These are phyloP conservation scores for Nesidiocoris tenuis DNA, from an alignment of 2,888 invertebrate species.

Conservation along the genomic window DNA sequence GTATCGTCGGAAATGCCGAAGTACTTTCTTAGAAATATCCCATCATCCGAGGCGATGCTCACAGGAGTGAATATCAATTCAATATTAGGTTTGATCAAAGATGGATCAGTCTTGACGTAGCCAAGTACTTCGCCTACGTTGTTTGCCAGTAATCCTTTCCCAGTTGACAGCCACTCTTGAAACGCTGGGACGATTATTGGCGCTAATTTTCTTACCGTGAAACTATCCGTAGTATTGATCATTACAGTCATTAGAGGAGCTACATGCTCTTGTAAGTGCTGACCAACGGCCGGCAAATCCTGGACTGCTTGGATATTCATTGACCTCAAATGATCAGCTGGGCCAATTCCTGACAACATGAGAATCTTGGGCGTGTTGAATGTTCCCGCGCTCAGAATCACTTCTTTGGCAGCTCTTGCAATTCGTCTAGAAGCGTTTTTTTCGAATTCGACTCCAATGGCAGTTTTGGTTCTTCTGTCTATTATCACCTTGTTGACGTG, in stretches of 20 bases:
- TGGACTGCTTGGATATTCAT: conserved; percentile 60
- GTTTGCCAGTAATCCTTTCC: conserved; percentile 70
- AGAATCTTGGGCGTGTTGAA: conserved; percentile 77
- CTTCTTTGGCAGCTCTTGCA: conserved; percentile 63
- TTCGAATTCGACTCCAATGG: conserved; percentile 61
- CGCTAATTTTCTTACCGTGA: conserved; percentile 36
- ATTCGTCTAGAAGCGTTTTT: conserved; percentile 56
- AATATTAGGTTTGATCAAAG: conserved; percentile 70
- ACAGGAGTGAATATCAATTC: conserved; percentile 79
- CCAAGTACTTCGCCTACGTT: conserved; percentile 74
- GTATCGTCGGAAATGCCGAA: conserved; percentile 66
- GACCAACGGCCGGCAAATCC: conserved; percentile 62
- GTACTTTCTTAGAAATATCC: conserved; percentile 59
- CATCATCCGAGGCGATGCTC: conserved; percentile 68
- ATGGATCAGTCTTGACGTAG: conserved; percentile 68
- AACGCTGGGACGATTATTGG: conserved; percentile 15
- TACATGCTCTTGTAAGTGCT: conserved; percentile 57
- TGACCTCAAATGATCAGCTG: conserved; percentile 59
- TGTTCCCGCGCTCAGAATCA: conserved; percentile 73
- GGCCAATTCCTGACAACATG: conserved; percentile 74
- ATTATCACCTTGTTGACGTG: conserved; percentile 61
- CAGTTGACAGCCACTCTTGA: conserved; percentile 63
- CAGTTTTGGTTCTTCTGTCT: conserved; percentile 56
- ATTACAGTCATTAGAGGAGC: conserved; percentile 37
- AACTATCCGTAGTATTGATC: conserved; percentile 41